phyloP scores from a whole-genome alignment of 2,888 invertebrate genomes.

The Artemia sp. region DNA sequence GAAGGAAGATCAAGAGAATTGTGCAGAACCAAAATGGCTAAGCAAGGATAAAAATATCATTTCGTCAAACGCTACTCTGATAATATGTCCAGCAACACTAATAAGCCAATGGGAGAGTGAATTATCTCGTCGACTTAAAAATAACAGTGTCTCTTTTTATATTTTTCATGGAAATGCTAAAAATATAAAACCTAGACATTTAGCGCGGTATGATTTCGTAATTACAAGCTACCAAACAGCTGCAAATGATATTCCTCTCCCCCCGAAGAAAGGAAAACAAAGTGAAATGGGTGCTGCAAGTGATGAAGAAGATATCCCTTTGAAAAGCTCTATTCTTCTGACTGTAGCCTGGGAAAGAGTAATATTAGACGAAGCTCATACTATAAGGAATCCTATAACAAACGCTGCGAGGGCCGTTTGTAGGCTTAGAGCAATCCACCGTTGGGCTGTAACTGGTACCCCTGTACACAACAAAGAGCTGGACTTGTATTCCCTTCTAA shows the following conservation, averaged over 20 bases:
- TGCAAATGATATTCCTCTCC: slow-evolving; percentile 30
- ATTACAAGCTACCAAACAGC: slow-evolving; percentile 70
- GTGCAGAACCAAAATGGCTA: slow-evolving; percentile 25
- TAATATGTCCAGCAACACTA: slow-evolving; percentile 80
- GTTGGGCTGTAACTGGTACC: slow-evolving; percentile 83
- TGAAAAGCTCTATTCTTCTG: slow-evolving; percentile 39
- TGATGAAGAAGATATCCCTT: slow-evolving; percentile 39
- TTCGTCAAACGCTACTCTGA: slow-evolving; percentile 48
- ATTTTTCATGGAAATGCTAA: slow-evolving; percentile 68
- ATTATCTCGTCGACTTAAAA: slow-evolving; percentile 44
- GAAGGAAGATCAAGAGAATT: slow-evolving; percentile 31
- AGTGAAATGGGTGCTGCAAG: slow-evolving; percentile 18
- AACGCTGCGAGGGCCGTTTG: slow-evolving; percentile 53
- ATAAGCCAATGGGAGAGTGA: slow-evolving; percentile 78
- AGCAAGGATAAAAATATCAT: slow-evolving; percentile 24
- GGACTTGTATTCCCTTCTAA: slow-evolving; percentile 58
- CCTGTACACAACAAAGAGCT: slow-evolving; percentile 85
- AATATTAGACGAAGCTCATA: slow-evolving; percentile 84
- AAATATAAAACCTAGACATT: slow-evolving; percentile 35
- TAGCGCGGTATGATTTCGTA: slow-evolving; percentile 60
- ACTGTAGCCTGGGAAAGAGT: slow-evolving; percentile 64
- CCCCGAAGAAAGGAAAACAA: slow-evolving; percentile 19
- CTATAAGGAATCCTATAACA: slow-evolving; percentile 70
- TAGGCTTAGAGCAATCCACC: slow-evolving; percentile 41
- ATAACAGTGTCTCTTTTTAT: slow-evolving; percentile 44